Conservation (phyloP, 1,140 invertebrate genomes). For the Halictus rubicundus region DNA sequence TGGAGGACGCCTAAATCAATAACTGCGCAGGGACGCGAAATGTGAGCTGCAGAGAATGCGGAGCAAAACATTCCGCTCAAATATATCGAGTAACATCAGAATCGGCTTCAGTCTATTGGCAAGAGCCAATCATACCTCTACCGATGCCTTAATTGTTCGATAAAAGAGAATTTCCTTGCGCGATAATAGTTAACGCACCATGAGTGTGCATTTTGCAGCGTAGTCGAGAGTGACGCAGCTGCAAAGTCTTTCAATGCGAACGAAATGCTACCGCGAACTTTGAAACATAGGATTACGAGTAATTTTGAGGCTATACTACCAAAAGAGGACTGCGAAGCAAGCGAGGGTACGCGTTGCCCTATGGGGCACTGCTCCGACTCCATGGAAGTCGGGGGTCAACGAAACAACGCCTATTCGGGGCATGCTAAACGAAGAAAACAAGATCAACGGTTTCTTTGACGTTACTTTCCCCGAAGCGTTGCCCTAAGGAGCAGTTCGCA, state of each 20-base stretch:
- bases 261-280: neutral
- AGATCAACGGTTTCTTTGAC: too few species aligned
- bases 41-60: neutral
- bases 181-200: neutral
- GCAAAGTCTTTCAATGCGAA: neutral
- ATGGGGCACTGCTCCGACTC: too few species aligned
- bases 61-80: neutral
- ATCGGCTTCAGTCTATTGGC: neutral
- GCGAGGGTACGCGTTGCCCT: too few species aligned
- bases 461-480: too few species aligned
- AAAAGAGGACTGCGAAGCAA: too few species aligned
- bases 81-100: neutral
- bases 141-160: neutral
- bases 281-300: neutral
- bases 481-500: too few species aligned
- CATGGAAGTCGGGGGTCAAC: too few species aligned
- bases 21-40: neutral
- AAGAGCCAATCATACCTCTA: neutral
- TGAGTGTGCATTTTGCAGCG: neutral
- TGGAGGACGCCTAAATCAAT: constrained; percentile 4
- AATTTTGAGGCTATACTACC: neutral
- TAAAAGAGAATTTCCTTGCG: neutral
- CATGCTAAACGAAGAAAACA: too few species aligned
- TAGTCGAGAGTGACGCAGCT: neutral
- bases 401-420: too few species aligned